Base-by-base conservation (phyloP, 2,113 vertebrate species). In the Scomber japonicus region DNA sequence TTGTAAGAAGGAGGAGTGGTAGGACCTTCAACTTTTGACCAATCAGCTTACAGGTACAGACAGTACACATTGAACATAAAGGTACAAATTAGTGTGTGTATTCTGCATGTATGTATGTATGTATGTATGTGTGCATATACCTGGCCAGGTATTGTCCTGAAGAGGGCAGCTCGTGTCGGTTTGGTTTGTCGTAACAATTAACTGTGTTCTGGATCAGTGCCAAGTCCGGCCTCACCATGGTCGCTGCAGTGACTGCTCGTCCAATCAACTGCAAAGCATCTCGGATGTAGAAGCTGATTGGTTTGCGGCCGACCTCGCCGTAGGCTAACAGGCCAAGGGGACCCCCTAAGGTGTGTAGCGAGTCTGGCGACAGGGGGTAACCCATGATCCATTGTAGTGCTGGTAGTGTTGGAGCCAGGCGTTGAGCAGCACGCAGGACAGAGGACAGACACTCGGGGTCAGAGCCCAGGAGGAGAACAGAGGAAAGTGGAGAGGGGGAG, bases 351-450 rank as follows among this genome's bases (percentile, higher is more conserved):
- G 95, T 96, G 86, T 97, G 97, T 73, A 99, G 94, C 0, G 95
- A 95, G 0, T 94, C 87, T 0, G 96, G 83, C 0, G 95, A 94
- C 74, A 98, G 91, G 0, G 97, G 97, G 8, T 96, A 96, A 79
- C 97, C 98, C 95, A 98, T 94, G 81, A 99, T 79, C 98, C 98
- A 99, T 80, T 94, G 96, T 50, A 97, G 89, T 0, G 96, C 95
- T 0, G 95, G 96, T 0, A 75, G 85, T 0, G 84, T 80, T 27
- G 96, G 86, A 14, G 96, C 94, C 12, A 93, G 35, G 14, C 93
- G 92, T 21, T 95, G 95, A 0, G 94, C 96, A 0, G 71, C 94
- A 49, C 64, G 90, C 65, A 99, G 94, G 45, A 98, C 53, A 0
- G 91, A 93, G 1, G 86, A 93, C 2, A 96, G 91, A 0, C 73